Conservation (phyloP, 2,113 vertebrate species). For the Podiceps cristatus region DNA sequence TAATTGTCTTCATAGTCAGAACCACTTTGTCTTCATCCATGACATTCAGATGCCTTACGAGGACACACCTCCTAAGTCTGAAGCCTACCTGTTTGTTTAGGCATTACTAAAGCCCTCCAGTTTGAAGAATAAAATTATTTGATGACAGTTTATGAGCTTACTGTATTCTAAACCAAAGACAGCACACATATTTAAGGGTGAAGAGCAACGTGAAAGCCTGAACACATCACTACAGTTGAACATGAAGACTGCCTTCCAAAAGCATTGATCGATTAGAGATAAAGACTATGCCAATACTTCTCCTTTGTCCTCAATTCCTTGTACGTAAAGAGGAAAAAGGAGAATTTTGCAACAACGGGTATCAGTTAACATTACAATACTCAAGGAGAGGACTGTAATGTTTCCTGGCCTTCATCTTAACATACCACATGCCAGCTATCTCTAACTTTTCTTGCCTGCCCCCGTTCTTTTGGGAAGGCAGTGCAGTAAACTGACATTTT, state of each 20-base stretch:
- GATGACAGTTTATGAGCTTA: background rate
- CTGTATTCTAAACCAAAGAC: background rate
- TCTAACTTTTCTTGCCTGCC: background rate
- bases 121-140: background rate
- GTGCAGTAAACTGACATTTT: background rate
- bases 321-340: background rate
- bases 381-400: background rate
- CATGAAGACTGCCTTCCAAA: background rate
- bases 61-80: background rate
- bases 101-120: background rate
- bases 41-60: background rate
- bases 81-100: background rate
- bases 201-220: background rate
- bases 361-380: background rate
- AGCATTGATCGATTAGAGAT: background rate
- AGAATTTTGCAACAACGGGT: background rate
- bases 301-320: background rate
- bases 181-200: background rate
- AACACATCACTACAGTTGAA: background rate
- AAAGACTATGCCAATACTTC: background rate
- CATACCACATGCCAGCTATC: background rate
- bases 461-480: background rate
- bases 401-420: background rate
- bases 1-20: background rate
- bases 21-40: background rate